Conservation (phyloP, 2,113 vertebrate species). For the Corythoichthys intestinalis region DNA sequence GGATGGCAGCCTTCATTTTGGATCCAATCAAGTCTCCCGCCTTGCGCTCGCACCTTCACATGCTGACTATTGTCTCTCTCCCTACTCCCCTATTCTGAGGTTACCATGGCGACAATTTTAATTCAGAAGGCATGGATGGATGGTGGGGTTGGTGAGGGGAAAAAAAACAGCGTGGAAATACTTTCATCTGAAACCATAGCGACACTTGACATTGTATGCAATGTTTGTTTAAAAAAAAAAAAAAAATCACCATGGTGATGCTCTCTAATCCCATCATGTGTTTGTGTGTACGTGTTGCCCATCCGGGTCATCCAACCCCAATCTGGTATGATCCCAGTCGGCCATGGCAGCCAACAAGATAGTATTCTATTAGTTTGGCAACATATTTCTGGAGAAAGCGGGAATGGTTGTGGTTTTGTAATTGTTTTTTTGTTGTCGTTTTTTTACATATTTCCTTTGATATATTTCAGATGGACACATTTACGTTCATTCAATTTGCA, state of each 20-base stretch:
- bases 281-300: not conserved
- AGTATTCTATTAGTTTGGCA: not conserved
- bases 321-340: not conserved
- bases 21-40: constrained; percentile 28
- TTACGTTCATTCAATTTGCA: not conserved
- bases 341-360: not conserved
- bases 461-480: not conserved
- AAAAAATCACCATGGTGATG: constrained; percentile 60
- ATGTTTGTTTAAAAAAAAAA: constrained; percentile 51
- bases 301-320: not conserved
- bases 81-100: constrained; percentile 43
- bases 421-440: not conserved
- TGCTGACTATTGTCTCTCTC: constrained; percentile 38
- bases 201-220: constrained; percentile 67
- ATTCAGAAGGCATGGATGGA: constrained; percentile 31
- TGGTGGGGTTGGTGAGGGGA: constrained; percentile 5
- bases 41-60: constrained; percentile 42
- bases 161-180: constrained; percentile 57
- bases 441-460: not conserved
- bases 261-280: constrained; percentile 51
- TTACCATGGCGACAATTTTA: constrained; percentile 72
- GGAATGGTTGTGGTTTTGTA: not conserved
- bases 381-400: not conserved
- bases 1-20: constrained; percentile 15
- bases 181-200: constrained; percentile 70